Evolutionary conservation across 2,797 vertebrate species (phyloP), one percentile per base, ranked within the genome.

Genomic region (Aldrovandia affinis): DNA sequence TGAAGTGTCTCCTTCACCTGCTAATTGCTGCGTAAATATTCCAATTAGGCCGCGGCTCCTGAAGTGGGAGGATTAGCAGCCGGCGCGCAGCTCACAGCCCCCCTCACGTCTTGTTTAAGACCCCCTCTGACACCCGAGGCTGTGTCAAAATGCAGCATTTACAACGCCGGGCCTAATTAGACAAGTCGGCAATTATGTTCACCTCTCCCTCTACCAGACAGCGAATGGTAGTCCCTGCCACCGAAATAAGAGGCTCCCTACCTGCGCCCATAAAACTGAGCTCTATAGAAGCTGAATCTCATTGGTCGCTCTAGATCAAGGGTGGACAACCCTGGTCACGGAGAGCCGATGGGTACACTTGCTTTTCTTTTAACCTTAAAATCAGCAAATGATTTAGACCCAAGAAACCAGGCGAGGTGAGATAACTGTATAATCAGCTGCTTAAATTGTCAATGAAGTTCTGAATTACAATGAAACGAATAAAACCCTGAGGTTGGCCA

Each of bases 1-100:
- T 94, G 89, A 93, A 94, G 95, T 91, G 92, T 94, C 94, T 96
- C 89, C 90, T 95, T 96, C 95, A 96, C 95, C 96, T 96, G 93
- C 95, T 96, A 96, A 96, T 97, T 96, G 97, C 96, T 86, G 90
- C 94, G 95, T 96, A 96, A 96, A 97, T 96, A 97, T 96, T 95
- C 96, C 96, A 97, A 97, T 98, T 96, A 97, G 96, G 91, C 93
- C 93, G 84, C 89, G 92, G 92, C 86, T 92, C 90, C 90, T 93
- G 95, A 94, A 96, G 94, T 95, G 92, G 91, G 90, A n/a, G 93
- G 94, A 95, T 95, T 93, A 95, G 94, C 93, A 93, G 92, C 89
- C 92, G 94, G 85, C 82, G 83, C 91, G 90, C 92, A 91, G 91
- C 89, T 87, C 90, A 90, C 89, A 86, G 90, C 90, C 89, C 87